Evolutionary conservation across 2,113 vertebrate genomes (phyloP), one percentile per base, ranked within the genome.

Genomic region (Vireo altiloquus): DNA sequence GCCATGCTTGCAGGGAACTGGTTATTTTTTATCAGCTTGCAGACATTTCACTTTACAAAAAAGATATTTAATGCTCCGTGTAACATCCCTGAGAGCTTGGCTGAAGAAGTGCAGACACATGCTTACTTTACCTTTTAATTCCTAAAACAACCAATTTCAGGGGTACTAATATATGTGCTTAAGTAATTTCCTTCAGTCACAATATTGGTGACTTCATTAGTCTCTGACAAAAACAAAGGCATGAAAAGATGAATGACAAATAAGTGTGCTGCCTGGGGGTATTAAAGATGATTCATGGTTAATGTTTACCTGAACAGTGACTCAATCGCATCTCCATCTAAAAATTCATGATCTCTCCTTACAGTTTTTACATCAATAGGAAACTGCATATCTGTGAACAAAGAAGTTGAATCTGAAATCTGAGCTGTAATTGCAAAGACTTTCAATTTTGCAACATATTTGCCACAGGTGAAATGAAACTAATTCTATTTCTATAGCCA

Each of bases 331-430:
- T 98, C 98, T 64, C 94, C 93, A 94, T 98, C 98, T 97, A 98
- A 97, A 95, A 98, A 98, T n/a, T 97, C 97, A 74, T 98, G 98
- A 82, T 98, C 98, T 87, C 95, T 97, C 91, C 96, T 98, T 78
- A 97, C 98, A 78, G 96, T 97, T 89, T 98, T 97, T 69, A 97
- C 94, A 79, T 98, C 97, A 94, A 98, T 96, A 49, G 98, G 98
- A 93, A 98, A 97, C 90, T 97, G 97, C 94, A 97, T 97, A 82
- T 98, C 98, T 98, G 92, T 35, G 83, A 95, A 93, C 57, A 80
- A 64, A 97, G 66, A 93, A 70, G 53, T 17, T 61, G 65, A 85
- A 61, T 44, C 66, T 90, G 61, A 92, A 76, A 87, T 47, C 35
- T 18, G 44, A 71, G 30, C 23, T 56, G 18, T 12, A 87, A 72